Evolutionary conservation across 2,113 vertebrate genomes (phyloP).

Genomic region (Oryzias melastigma): DNA sequence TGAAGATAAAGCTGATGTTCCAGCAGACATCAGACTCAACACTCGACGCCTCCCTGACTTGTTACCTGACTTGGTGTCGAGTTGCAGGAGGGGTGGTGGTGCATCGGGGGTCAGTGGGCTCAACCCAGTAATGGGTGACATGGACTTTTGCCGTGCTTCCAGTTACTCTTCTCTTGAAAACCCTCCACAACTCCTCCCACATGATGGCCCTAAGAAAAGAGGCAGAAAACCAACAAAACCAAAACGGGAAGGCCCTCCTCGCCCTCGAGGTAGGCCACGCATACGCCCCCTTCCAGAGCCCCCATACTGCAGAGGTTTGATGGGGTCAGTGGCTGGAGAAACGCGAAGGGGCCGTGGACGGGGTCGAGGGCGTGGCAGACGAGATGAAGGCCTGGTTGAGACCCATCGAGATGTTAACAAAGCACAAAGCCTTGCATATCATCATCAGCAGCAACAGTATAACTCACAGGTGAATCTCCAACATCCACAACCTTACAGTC

Average conservation of each 20-base stretch:
- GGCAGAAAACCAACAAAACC: slow-evolving; percentile 89
- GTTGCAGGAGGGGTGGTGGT: slow-evolving; percentile 77
- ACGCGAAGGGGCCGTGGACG: slow-evolving; percentile 67
- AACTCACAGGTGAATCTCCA: slow-evolving; percentile 61
- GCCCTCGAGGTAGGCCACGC: slow-evolving; percentile 84
- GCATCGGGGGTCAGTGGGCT: slow-evolving; percentile 67
- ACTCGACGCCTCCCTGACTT: slow-evolving; percentile 83
- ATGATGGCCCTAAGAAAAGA: slow-evolving; percentile 82
- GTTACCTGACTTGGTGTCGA: slow-evolving; percentile 89
- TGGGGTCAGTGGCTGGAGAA: slow-evolving; percentile 70
- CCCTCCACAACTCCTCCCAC: slow-evolving; percentile 61
- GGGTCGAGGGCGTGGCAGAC: slow-evolving; percentile 69
- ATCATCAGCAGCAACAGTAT: slow-evolving; percentile 59
- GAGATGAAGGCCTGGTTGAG: slow-evolving; percentile 65
- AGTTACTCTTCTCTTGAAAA: slow-evolving; percentile 74
- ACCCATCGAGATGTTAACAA: slow-evolving; percentile 71
- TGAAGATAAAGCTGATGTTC: slow-evolving; percentile 87
- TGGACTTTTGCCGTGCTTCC: slow-evolving; percentile 83
- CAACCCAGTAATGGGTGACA: slow-evolving; percentile 83
- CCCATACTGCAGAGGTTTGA: slow-evolving; percentile 68
- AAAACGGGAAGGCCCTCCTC: slow-evolving; percentile 87
- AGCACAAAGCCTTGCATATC: slow-evolving; percentile 62
- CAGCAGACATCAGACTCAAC: slow-evolving; percentile 90
- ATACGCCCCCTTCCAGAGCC: slow-evolving; percentile 86
- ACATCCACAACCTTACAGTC: slow-evolving; percentile 48